phyloP scores from a whole-genome alignment of 2,888 invertebrate genomes.

The Chymomyza amoena region DNA sequence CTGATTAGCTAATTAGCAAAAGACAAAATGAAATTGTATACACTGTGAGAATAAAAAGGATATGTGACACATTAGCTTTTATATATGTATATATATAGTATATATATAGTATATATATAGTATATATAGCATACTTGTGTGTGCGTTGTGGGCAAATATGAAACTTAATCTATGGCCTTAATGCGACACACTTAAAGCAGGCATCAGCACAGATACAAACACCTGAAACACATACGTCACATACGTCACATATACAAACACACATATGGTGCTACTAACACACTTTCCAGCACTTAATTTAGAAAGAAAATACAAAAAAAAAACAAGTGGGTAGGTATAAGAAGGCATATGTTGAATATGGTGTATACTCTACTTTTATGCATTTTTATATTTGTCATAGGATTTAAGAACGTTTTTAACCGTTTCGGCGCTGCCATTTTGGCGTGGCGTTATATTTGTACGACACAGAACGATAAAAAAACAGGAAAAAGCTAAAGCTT shows the following conservation, averaged over 20 bases:
- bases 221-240: neutral
- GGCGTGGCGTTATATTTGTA: no score
- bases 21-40: neutral
- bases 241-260: neutral
- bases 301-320: neutral
- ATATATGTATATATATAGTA: neutral
- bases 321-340: neutral
- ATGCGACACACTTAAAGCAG: neutral
- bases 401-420: no score
- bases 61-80: neutral
- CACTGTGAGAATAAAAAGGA: neutral
- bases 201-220: neutral
- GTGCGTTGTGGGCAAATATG: neutral
- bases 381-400: no score
- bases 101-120: neutral
- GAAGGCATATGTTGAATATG: no score
- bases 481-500: no score
- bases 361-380: no score
- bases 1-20: neutral
- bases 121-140: neutral
- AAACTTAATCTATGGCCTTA: constrained; percentile 1
- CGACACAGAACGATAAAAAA: no score
- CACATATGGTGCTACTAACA: neutral
- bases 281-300: neutral
- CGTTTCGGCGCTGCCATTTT: no score